A percentile compares a stretch with the other conserved stretches of the same genome.
Evolutionary conservation across 1,140 invertebrate genomes (phyloP).

Genomic region (Aphaenogaster rudis): DNA sequence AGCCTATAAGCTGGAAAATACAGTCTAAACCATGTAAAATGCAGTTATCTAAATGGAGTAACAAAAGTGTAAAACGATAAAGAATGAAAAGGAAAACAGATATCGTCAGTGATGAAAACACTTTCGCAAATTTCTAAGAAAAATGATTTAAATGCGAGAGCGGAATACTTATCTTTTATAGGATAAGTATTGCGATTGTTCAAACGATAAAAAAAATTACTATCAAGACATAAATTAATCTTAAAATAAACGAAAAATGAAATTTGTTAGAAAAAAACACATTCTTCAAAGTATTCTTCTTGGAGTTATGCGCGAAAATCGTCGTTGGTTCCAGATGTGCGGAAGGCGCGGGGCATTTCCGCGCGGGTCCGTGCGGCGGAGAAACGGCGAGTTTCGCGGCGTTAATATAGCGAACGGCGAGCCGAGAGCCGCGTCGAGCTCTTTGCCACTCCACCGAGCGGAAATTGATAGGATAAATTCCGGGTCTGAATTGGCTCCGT

Average conservation of each 20-base stretch:
- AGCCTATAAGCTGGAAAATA: neutral
- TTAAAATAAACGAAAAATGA: neutral
- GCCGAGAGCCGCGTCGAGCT: constrained; percentile 83
- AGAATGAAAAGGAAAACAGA: neutral
- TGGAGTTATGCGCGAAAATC: constrained; percentile 49
- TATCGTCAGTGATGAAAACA: neutral
- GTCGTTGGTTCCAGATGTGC: constrained; percentile 17
- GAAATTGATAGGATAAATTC: constrained; percentile 91
- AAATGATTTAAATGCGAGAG: neutral
- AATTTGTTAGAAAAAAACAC: neutral
- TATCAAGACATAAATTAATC: neutral
- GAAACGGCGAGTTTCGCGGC: constrained; percentile 81
- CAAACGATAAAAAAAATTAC: neutral
- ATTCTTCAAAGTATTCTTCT: neutral
- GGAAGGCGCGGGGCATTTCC: neutral
- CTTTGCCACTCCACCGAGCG: constrained; percentile 89
- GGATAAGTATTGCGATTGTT: neutral
- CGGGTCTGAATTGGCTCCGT: constrained; percentile 89
- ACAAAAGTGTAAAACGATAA: neutral
- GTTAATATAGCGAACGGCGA: constrained; percentile 86
- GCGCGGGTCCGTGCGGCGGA: constrained; percentile 55
- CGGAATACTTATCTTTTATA: neutral
- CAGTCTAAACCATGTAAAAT: neutral
- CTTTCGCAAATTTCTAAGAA: neutral
- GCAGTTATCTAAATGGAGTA: neutral